A percentile compares a stretch with the other conserved stretches of the same genome.
These are phyloP conservation scores for Stenopsyche tienmushanensis DNA, from an alignment of 1,140 invertebrate genomes.

Conservation along the genomic window DNA sequence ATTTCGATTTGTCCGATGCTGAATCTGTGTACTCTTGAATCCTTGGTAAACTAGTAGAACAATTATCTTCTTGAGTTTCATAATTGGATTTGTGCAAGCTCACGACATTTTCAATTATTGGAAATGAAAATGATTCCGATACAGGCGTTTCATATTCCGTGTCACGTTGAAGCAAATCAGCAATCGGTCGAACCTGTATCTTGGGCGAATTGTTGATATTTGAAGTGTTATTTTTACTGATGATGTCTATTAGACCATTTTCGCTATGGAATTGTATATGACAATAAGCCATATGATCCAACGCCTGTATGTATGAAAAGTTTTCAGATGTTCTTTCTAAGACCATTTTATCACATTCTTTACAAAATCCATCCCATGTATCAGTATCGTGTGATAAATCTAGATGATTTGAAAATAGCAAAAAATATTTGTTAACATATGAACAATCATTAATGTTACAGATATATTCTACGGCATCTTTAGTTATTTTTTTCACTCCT, in stretches of 20 bases:
- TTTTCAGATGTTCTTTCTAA: neutral
- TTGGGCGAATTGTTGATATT: conserved; percentile 2
- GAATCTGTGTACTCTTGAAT: too few relatives aligned
- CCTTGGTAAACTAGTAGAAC: too few relatives aligned
- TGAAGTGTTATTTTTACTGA: neutral
- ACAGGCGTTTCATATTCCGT: too few relatives aligned
- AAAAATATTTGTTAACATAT: conserved; percentile 7
- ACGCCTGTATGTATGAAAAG: conserved; percentile 5
- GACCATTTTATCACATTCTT: conserved; percentile 12
- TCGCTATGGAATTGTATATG: conserved; percentile 17
- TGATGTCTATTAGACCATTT: neutral
- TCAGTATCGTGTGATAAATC: conserved; percentile 14
- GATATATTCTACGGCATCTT: conserved; percentile 7
- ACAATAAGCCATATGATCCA: conserved; percentile 11
- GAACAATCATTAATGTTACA: conserved; percentile 27
- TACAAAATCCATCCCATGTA: conserved; percentile 35
- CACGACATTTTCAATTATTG: conserved; percentile 32
- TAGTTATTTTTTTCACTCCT: neutral
- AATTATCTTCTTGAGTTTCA: too few relatives aligned
- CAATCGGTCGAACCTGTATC: conserved; percentile 26
- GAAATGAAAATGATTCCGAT: conserved; percentile 11
- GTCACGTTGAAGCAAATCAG: neutral
- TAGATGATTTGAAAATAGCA: conserved; percentile 26
- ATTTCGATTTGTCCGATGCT: too few relatives aligned
- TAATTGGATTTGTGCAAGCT: too few relatives aligned